A percentile compares a stretch with the other conserved stretches of the same genome.
Conservation (phyloP, 2,113 vertebrate species). For the Ranitomeya imitator region DNA sequence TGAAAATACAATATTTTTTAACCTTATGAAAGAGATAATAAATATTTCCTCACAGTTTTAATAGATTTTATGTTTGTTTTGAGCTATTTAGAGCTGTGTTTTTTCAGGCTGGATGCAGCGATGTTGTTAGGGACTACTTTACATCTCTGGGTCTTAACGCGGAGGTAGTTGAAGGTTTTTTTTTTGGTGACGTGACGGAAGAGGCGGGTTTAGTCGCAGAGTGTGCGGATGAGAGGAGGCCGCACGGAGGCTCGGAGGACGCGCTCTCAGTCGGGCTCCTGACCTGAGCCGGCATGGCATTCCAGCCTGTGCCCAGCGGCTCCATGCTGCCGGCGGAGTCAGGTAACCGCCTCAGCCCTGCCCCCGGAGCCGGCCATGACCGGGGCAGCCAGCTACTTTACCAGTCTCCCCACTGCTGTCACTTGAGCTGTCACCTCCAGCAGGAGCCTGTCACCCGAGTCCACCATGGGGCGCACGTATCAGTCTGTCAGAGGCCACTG, state of each 20-base stretch:
- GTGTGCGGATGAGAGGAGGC: conserved; percentile 59
- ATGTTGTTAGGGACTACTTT: not conserved
- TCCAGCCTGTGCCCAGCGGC: conserved; percentile 79
- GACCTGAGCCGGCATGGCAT: conserved; percentile 72
- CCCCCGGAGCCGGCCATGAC: not conserved
- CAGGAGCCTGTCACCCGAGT: not conserved
- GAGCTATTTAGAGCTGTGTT: not conserved
- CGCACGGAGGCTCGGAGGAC: conserved; percentile 67
- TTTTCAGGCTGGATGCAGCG: not conserved
- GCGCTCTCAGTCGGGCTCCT: conserved; percentile 21
- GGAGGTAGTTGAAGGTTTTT: not conserved
- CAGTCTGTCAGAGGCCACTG: no score
- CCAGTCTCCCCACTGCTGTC: not conserved
- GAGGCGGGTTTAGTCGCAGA: conserved; percentile 71
- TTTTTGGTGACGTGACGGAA: conserved; percentile 64
- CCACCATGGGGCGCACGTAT: not conserved
- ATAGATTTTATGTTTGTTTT: no score
- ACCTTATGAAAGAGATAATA: not conserved
- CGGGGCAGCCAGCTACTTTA: not conserved
- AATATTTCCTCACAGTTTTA: not conserved
- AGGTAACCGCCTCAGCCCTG: conserved; percentile 75
- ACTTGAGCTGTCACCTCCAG: not conserved
- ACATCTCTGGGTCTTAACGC: not conserved
- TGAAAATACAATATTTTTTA: not conserved
- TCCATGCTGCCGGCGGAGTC: conserved; percentile 89